Conservation (phyloP, 37 sponge, comb jelly and placozoan genomes). For the Theonella swinhoei region DNA sequence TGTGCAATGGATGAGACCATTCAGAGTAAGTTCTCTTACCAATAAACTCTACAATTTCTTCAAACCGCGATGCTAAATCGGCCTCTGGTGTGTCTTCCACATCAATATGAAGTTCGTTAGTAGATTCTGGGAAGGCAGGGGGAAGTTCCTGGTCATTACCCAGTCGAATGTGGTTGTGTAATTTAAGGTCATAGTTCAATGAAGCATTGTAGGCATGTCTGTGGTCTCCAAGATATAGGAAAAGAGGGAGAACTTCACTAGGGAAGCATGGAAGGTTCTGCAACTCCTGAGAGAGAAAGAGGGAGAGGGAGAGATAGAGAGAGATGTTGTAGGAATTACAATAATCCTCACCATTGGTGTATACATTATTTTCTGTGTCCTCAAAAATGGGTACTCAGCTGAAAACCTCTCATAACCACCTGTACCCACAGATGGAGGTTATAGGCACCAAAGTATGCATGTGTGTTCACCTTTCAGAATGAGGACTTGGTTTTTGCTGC, state of each 20-base stretch:
- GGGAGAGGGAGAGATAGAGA: neutral
- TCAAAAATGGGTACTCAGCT: conserved; percentile 93
- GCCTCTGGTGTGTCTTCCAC: conserved; percentile 46
- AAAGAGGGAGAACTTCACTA: conserved; percentile 85
- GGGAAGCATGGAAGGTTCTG: conserved; percentile 81
- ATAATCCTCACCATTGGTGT: conserved; percentile 86
- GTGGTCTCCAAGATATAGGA: conserved; percentile 85
- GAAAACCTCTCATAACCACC: conserved; percentile 96
- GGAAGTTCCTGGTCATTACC: conserved; percentile 26
- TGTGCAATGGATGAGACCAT: neutral
- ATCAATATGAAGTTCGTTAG: conserved; percentile 50
- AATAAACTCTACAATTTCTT: conserved; percentile 66
- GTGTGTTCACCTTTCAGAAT: conserved; percentile 76
- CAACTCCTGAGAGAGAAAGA: conserved; percentile 67
- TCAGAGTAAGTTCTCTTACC: conserved; percentile 37
- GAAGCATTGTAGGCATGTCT: conserved; percentile 79
- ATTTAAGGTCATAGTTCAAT: conserved; percentile 81
- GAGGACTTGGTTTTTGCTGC: conserved; percentile 77
- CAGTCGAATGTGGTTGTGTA: conserved; percentile 58
- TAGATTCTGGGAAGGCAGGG: conserved; percentile 47
- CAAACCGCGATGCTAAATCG: conserved; percentile 52
- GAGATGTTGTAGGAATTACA: too few relatives aligned
- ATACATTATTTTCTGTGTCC: conserved; percentile 86
- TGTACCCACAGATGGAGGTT: neutral
- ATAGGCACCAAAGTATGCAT: neutral